Evolutionary conservation across 2,797 vertebrate genomes (phyloP).

Genomic region (Odontamblyopus lacepedii): DNA sequence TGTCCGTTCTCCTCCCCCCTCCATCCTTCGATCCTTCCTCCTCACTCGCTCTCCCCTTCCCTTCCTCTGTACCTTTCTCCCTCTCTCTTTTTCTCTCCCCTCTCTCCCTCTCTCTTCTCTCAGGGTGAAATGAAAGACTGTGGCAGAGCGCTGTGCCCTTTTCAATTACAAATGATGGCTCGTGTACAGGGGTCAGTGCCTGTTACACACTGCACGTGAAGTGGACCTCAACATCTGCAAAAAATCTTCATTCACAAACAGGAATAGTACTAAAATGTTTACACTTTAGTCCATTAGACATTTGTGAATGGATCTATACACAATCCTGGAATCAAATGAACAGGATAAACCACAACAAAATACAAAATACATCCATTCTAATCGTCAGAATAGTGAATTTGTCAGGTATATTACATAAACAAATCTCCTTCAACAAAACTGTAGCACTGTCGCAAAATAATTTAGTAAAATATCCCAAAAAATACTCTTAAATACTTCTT

Average conservation of each 20-base stretch:
- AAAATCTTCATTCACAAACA: background rate
- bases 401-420: too few relatives aligned
- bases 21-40: background rate
- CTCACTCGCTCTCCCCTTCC: background rate
- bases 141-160: conserved; percentile 16
- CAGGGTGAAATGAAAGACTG: conserved; percentile 52
- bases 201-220: conserved; percentile 4
- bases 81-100: background rate
- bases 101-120: conserved; percentile 1
- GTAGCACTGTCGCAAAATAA: too few relatives aligned
- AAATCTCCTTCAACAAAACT: too few relatives aligned
- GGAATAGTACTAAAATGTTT: background rate
- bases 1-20: background rate
- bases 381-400: too few relatives aligned
- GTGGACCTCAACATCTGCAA: background rate
- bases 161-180: conserved; percentile 30
- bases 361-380: too few relatives aligned
- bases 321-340: too few relatives aligned
- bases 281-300: too few relatives aligned
- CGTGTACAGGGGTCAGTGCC: background rate
- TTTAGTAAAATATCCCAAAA: too few relatives aligned
- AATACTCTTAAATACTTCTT: too few relatives aligned
- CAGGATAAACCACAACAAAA: too few relatives aligned
- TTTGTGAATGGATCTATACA: too few relatives aligned
- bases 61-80: background rate